These are phyloP conservation scores for Pachypeltis micranthus DNA, from an alignment of 1,140 invertebrate species.

Conservation along the genomic window DNA sequence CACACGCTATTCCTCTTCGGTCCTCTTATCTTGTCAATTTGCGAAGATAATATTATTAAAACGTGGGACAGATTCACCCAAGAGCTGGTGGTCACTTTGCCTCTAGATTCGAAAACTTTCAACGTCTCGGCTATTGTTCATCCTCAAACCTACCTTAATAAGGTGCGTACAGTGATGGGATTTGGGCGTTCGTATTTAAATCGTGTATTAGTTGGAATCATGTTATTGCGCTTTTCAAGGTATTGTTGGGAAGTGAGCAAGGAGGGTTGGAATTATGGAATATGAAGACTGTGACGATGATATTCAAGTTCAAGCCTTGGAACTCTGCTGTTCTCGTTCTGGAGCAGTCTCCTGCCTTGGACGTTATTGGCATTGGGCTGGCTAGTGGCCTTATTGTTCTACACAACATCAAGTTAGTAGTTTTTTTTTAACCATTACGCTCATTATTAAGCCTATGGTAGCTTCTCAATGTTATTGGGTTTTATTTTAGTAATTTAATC, in stretches of 20 bases:
- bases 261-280: conserved; percentile 87
- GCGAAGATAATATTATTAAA: conserved; percentile 61
- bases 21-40: conserved; percentile 70
- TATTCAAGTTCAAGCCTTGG: conserved; percentile 76
- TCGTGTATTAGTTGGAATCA: too few relatives aligned
- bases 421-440: too few relatives aligned
- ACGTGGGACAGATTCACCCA: conserved; percentile 77
- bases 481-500: too few relatives aligned
- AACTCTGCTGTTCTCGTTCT: conserved; percentile 52
- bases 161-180: too few relatives aligned
- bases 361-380: conserved; percentile 81
- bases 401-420: conserved; percentile 70
- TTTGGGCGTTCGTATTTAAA: too few relatives aligned
- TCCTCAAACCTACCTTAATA: conserved; percentile 88
- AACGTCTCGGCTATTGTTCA: conserved; percentile 68
- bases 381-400: conserved; percentile 69
- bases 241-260: conserved; percentile 82
- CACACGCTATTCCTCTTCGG: conserved; percentile 78
- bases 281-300: conserved; percentile 60
- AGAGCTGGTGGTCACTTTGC: conserved; percentile 50
- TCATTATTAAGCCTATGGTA: too few relatives aligned
- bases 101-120: conserved; percentile 61
- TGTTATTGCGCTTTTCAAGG: too few relatives aligned
- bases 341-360: conserved; percentile 74
- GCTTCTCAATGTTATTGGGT: too few relatives aligned